phyloP scores from a whole-genome alignment of 2,797 vertebrate genomes.

The Enteromius unitaeniatus region DNA sequence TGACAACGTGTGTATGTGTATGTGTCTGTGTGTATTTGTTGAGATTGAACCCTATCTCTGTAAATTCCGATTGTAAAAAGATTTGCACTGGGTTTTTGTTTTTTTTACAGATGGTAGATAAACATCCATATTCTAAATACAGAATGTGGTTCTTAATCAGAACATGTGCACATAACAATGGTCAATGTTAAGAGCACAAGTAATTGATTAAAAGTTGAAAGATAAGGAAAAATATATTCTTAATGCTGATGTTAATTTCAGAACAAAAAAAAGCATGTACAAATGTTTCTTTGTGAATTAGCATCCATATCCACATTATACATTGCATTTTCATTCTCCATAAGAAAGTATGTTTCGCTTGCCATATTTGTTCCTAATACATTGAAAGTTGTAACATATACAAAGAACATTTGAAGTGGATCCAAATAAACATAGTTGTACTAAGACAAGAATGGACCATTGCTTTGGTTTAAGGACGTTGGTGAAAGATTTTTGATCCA shows the following conservation, averaged over 20 bases:
- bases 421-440: too few species aligned
- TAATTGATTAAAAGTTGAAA: background rate
- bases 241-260: background rate
- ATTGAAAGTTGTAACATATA: background rate
- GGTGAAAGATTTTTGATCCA: too few species aligned
- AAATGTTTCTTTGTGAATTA: background rate
- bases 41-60: background rate
- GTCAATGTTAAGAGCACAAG: background rate
- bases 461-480: too few species aligned
- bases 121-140: too few species aligned
- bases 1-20: background rate
- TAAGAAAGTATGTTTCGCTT: background rate
- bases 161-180: background rate
- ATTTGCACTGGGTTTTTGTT: background rate
- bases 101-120: too few species aligned
- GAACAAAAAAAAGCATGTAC: background rate
- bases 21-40: background rate
- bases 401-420: too few species aligned
- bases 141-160: background rate
- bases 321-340: background rate
- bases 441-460: too few species aligned
- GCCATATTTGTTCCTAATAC: background rate
- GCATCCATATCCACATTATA: background rate
- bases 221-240: background rate
- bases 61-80: background rate